These are phyloP conservation scores for Eptatretus burgeri DNA, from an alignment of 2,113 vertebrate genomes.

Conservation along the genomic window DNA sequence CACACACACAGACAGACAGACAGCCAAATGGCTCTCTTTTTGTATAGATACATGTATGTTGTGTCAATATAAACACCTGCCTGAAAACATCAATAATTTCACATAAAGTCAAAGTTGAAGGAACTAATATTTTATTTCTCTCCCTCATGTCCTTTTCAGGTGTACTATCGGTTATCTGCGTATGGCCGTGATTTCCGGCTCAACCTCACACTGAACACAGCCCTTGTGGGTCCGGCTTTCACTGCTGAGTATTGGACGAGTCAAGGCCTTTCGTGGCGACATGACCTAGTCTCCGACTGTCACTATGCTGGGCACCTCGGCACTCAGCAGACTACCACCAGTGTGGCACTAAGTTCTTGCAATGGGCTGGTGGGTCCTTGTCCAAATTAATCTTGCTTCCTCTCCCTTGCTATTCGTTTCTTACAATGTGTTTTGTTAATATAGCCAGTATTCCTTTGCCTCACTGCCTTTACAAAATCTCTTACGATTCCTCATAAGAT, in stretches of 20 bases:
- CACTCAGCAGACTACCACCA: conserved; percentile 39
- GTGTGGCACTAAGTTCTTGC: conserved; percentile 89
- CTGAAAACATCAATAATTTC: conserved; percentile 64
- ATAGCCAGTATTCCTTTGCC: too few species aligned
- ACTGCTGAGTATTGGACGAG: conserved; percentile 82
- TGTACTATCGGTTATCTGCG: conserved; percentile 72
- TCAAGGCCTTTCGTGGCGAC: conserved; percentile 56
- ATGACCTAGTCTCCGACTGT: conserved; percentile 46
- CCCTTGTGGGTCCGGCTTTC: conserved; percentile 51
- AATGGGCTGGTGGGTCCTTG: conserved; percentile 58
- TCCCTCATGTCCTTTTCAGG: conserved; percentile 23
- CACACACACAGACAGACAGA: conserved; percentile 32
- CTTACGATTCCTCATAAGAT: too few species aligned
- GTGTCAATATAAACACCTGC: conserved; percentile 59
- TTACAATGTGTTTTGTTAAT: too few species aligned
- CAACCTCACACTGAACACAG: conserved; percentile 56
- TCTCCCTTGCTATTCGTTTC: too few species aligned
- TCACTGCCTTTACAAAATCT: too few species aligned
- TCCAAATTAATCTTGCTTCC: too few species aligned
- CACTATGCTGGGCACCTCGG: conserved; percentile 71
- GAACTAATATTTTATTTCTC: conserved; percentile 13
- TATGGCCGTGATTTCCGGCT: conserved; percentile 53
- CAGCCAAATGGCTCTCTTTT: conserved; percentile 9
- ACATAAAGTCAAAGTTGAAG: conserved; percentile 14
- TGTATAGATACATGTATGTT: conserved; percentile 25